Base-by-base conservation (phyloP, 2,888 invertebrate species). In the Macrophya alboannulata region DNA sequence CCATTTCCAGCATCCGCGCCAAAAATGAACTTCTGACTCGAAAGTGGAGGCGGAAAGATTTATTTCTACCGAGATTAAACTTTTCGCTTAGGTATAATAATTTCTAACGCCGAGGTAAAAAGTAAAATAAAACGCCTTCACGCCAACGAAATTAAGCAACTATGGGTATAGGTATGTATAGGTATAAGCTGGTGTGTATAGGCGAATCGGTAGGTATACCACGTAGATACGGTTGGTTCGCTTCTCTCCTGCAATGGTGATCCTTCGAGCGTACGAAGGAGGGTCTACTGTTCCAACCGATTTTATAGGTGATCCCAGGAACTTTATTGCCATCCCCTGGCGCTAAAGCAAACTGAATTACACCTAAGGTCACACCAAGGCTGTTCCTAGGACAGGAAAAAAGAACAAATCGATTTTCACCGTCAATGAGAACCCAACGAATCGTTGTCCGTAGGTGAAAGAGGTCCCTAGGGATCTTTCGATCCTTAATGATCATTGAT, bases 331-430 rank as follows among this genome's bases (percentile, higher is more conserved):
- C 89, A 89, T 90, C 89, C 90, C 88, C 86, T 88, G 90, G 89
- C 88, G 91, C 91, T 91, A 90, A 91, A 92, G 90, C 91, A 89
- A 87, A 88, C 89, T 89, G 90, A 92, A 92, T 91, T 91, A 91
- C 91, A 89, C 84, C 88, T 86, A 87, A 86, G 88, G 87, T 89
- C 81, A 62, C 62, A 62, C 81, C 45, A 31, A 62, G 45, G 21
- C 81, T 62, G 17, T 59, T 81, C 62, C 81, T 81, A 55, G 43
- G 31, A 48, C n/a, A 37, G n/a, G 43, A 51, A 51, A 59, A 51
- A 45, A 12, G 62, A 81, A 62, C 81, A 25, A 81, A 81, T 81
- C 81, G 81, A 81, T 81, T 81, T 65, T 81, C 62, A 65, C 45
- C 81, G 81, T 77, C 77, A 77, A 55, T 55, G 77, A 51, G 77